Conservation (phyloP, 2,888 invertebrate species). For the Argynnis bischoffii region DNA sequence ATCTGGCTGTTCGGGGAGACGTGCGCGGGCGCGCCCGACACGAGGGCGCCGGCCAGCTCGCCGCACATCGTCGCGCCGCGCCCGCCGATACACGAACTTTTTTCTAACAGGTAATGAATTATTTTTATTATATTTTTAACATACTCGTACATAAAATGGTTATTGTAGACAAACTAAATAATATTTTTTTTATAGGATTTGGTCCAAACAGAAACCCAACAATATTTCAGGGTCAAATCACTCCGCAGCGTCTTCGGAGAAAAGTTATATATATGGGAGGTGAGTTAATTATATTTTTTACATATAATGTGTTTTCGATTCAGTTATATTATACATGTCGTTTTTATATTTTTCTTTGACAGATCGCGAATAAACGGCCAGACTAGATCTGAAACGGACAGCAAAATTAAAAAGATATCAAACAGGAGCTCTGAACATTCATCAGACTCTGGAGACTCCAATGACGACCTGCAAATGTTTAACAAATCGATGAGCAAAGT, state of each 20-base stretch:
- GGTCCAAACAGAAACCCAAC: conserved; percentile 65
- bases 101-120: conserved; percentile 59
- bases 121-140: too few relatives aligned
- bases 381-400: conserved; percentile 53
- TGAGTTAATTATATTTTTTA: conserved; percentile 39
- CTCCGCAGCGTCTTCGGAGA: conserved; percentile 55
- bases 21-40: conserved; percentile 36
- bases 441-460: conserved; percentile 73
- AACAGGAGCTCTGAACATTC: conserved; percentile 57
- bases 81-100: conserved; percentile 61
- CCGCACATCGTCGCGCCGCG: conserved; percentile 33
- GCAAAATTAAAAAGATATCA: conserved; percentile 51
- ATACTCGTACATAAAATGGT: background rate
- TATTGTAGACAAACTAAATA: background rate
- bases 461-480: conserved; percentile 74
- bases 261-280: conserved; percentile 52
- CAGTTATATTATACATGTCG: background rate
- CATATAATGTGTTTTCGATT: background rate
- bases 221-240: conserved; percentile 50
- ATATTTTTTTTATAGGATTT: conserved; percentile 55
- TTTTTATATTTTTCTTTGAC: conserved; percentile 3
- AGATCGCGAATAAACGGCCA: conserved; percentile 57
- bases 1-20: conserved; percentile 80
- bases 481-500: conserved; percentile 81
- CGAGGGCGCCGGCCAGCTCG: conserved; percentile 34